phyloP scores from a whole-genome alignment of 2,113 vertebrate species.

The Cynopterus brachyotis region DNA sequence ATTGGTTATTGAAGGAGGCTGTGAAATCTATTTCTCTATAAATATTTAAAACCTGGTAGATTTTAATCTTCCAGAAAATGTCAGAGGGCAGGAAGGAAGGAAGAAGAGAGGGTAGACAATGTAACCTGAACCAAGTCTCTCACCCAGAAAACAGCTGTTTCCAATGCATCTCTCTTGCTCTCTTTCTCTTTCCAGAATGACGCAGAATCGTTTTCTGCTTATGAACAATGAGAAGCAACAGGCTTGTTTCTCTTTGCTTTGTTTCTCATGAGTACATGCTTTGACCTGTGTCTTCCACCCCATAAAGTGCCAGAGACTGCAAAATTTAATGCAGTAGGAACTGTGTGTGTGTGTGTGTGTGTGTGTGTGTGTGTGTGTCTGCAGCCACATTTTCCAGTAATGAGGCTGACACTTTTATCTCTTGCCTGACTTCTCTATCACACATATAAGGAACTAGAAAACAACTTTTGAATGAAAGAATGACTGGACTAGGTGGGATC shows the following conservation, averaged over 20 bases:
- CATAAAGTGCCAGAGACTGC: not conserved
- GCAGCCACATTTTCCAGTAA: not conserved
- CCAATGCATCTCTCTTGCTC: not conserved
- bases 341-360: too few species aligned
- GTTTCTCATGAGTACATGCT: not conserved
- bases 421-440: not conserved
- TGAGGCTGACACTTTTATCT: not conserved
- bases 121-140: not conserved
- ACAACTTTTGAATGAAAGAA: not conserved
- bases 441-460: not conserved
- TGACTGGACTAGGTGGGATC: not conserved
- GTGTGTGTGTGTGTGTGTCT: not conserved
- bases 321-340: not conserved
- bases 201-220: not conserved
- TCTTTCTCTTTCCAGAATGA: not conserved
- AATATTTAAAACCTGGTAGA: not conserved
- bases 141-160: not conserved
- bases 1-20: not conserved
- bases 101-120: not conserved
- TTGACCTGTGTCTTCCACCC: not conserved
- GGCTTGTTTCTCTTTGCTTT: not conserved
- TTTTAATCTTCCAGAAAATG: conserved; percentile 7
- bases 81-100: not conserved
- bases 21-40: not conserved
- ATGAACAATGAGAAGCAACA: not conserved